These are phyloP conservation scores for Drosophila atripex DNA, from an alignment of 2,888 invertebrate species.

Conservation along the genomic window DNA sequence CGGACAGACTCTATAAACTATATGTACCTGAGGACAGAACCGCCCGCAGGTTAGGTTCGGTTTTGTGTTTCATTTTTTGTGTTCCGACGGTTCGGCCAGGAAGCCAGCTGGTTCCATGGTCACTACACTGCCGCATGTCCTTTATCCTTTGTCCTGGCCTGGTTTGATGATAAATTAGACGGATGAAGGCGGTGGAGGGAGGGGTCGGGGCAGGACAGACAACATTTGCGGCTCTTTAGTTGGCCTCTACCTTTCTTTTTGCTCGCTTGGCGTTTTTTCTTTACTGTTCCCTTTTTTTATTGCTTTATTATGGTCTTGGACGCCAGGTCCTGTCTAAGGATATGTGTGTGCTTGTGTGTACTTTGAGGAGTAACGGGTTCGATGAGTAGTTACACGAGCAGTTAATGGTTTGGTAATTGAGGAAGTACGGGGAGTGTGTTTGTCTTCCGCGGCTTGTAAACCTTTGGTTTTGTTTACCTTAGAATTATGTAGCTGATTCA, in stretches of 20 bases:
- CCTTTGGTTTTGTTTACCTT: neutral
- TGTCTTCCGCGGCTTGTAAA: constrained; percentile 2
- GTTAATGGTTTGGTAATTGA: constrained; percentile 38
- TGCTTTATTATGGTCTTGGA: constrained; percentile 73
- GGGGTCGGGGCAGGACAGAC: constrained; percentile 14
- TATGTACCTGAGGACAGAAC: constrained; percentile 14
- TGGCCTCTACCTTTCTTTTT: constrained; percentile 27
- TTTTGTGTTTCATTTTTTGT: constrained; percentile 29
- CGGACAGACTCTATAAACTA: constrained; percentile 7
- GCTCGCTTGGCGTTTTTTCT: constrained; percentile 7
- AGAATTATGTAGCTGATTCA: neutral
- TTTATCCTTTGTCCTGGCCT: constrained; percentile 59
- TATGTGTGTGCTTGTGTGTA: constrained; percentile 30
- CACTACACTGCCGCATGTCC: constrained; percentile 48
- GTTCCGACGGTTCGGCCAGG: constrained; percentile 51
- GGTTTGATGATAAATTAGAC: constrained; percentile 76
- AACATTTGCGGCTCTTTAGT: constrained; percentile 69
- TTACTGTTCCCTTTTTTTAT: constrained; percentile 54
- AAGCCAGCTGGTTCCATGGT: constrained; percentile 73
- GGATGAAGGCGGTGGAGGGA: constrained; percentile 35
- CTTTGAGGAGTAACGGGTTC: constrained; percentile 8
- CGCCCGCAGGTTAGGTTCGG: constrained; percentile 41
- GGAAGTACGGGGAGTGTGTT: constrained; percentile 7
- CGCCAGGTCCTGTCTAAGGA: constrained; percentile 30
- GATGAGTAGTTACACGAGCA: constrained; percentile 43